Base-by-base conservation (phyloP, 2,797 vertebrate species). In the Takifugu ocellatus region DNA sequence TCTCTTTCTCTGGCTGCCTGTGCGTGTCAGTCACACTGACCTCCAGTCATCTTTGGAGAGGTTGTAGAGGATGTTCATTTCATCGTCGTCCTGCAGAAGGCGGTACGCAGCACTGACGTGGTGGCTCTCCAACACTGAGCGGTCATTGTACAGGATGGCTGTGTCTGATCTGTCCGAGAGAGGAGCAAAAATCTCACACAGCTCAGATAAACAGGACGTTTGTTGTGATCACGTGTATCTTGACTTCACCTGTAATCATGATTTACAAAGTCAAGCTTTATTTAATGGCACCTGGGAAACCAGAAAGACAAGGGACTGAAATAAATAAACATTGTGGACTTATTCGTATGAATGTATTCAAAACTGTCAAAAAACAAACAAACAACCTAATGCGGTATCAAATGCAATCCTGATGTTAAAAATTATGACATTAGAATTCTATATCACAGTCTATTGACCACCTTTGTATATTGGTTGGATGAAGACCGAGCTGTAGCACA, bases 21-120 rank as follows among this genome's bases (percentile, higher is more conserved):
- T 12, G 11, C 15, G n/a, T 21, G 5, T 56, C 24, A 15, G 45
- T 56, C 31, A 51, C 21, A 39, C 90, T 91, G 88, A 99, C 97
- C 96, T 96, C 97, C 97, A 99, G 85, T 99, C 97, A 16, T 99
- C 97, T 86, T 98, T 99, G 26, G 96, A 96, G 66, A 99, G 92
- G 80, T 99, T 99, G 78, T 93, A 92, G 66, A 99, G 90, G 90
- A 99, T 99, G 87, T 99, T 99, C 96, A 98, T 99, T 74, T 99
- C 97, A 45, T 98, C 97, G 2, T 99, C 97, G 0, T 99, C 97
- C 87, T 99, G 96, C 56, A 99, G 89, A 55, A 99, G 93, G 57
- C 93, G 96, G 72, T 98, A 99, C 0, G 93, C 94, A 0, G 95
- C 96, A 54, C 97, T 98, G 54, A 99, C 93, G 0, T 99, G 97